Evolutionary conservation across 2,113 vertebrate species (phyloP).

Genomic region (Mirounga angustirostris): DNA sequence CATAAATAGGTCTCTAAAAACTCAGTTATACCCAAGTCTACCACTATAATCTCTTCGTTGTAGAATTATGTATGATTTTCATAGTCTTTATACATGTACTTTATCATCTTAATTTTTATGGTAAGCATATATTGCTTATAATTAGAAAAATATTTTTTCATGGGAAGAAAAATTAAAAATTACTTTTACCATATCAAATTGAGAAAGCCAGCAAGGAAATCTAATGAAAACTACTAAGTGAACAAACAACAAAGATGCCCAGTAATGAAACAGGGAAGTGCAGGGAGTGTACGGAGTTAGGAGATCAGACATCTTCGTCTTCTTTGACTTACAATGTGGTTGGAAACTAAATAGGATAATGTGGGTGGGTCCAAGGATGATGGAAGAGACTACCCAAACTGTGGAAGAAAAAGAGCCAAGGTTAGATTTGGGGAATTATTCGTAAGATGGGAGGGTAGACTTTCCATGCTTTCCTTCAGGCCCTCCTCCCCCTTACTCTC

Average conservation of each 20-base stretch:
- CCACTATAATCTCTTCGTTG: background rate
- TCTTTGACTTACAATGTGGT: background rate
- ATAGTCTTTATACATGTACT: background rate
- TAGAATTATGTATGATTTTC: background rate
- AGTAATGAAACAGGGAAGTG: background rate
- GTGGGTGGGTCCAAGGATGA: background rate
- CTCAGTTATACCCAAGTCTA: background rate
- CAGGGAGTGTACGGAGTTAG: background rate
- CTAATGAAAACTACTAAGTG: background rate
- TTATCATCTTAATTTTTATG: background rate
- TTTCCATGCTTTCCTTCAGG: background rate
- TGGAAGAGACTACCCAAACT: background rate
- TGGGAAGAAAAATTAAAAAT: background rate
- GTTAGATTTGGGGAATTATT: background rate
- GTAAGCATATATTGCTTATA: background rate
- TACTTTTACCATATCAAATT: background rate
- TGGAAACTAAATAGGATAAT: background rate
- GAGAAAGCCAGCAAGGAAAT: constrained; percentile 33
- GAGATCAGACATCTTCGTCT: background rate
- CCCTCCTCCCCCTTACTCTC: background rate
- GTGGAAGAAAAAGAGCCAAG: background rate
- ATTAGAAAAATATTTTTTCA: background rate
- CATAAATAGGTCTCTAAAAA: background rate
- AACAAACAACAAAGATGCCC: background rate
- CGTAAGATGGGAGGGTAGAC: background rate